phyloP scores from a whole-genome alignment of 2,113 vertebrate genomes.

The Camelus bactrianus region DNA sequence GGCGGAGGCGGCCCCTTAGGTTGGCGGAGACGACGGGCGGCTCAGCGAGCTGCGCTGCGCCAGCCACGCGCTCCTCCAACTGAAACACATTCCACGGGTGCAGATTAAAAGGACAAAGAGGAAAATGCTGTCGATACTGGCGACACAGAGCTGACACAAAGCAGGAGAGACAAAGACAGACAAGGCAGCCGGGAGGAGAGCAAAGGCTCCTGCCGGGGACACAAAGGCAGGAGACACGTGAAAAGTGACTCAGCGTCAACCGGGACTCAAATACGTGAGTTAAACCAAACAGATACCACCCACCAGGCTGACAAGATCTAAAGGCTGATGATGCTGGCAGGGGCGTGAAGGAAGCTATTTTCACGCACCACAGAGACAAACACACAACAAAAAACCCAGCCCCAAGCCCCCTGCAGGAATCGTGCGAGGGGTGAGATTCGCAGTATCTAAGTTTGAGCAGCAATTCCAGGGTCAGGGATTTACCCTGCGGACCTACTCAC shows the following conservation, averaged over 20 bases:
- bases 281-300: background rate
- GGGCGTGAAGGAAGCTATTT: background rate
- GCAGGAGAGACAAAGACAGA: background rate
- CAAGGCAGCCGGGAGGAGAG: background rate
- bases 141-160: background rate
- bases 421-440: background rate
- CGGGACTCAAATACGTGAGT: rapidly evolving
- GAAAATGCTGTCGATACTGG: background rate
- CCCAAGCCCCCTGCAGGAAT: background rate
- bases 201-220: background rate
- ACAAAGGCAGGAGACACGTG: rapidly evolving
- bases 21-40: background rate
- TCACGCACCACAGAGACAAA: rapidly evolving
- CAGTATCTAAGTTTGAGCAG: background rate
- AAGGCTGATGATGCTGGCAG: background rate
- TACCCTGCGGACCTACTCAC: rapidly evolving
- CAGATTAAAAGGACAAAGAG: background rate
- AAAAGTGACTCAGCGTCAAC: background rate
- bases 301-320: background rate
- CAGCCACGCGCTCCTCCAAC: background rate
- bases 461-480: background rate
- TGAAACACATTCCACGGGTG: background rate
- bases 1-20: background rate
- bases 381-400: background rate
- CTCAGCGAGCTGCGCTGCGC: rapidly evolving